These are phyloP conservation scores for Ophion obscuratus DNA, from an alignment of 2,888 invertebrate species.

Conservation along the genomic window DNA sequence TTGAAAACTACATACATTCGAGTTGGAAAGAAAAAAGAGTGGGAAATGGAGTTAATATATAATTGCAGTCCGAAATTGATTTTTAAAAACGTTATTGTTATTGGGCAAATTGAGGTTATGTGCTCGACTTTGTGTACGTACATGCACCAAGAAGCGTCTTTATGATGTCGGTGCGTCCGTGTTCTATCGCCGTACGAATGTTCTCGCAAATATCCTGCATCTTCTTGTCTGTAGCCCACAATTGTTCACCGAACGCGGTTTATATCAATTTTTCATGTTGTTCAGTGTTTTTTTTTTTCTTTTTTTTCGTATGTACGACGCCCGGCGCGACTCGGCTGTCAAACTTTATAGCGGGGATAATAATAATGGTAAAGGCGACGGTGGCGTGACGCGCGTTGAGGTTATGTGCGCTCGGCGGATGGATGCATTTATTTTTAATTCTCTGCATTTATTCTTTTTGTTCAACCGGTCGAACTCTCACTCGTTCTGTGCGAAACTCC, in stretches of 20 bases:
- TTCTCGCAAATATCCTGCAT: conserved; percentile 85
- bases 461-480: too few species aligned
- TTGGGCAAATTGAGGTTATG: conserved; percentile 65
- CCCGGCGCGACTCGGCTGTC: conserved; percentile 52
- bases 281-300: neutral
- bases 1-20: neutral
- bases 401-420: neutral
- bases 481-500: too few species aligned
- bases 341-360: conserved; percentile 30
- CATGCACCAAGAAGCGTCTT: conserved; percentile 85
- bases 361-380: conserved; percentile 1
- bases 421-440: neutral
- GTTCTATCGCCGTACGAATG: conserved; percentile 85
- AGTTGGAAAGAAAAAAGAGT: neutral
- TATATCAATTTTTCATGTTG: conserved; percentile 47
- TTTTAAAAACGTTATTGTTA: neutral
- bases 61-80: neutral
- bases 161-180: conserved; percentile 86
- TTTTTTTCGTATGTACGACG: conserved; percentile 2
- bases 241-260: conserved; percentile 2
- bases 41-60: neutral
- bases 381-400: neutral
- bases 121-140: conserved; percentile 78
- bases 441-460: neutral
- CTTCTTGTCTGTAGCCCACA: conserved; percentile 40